Evolutionary conservation across 1,140 invertebrate genomes (phyloP).

Genomic region (Cepaea nemoralis): DNA sequence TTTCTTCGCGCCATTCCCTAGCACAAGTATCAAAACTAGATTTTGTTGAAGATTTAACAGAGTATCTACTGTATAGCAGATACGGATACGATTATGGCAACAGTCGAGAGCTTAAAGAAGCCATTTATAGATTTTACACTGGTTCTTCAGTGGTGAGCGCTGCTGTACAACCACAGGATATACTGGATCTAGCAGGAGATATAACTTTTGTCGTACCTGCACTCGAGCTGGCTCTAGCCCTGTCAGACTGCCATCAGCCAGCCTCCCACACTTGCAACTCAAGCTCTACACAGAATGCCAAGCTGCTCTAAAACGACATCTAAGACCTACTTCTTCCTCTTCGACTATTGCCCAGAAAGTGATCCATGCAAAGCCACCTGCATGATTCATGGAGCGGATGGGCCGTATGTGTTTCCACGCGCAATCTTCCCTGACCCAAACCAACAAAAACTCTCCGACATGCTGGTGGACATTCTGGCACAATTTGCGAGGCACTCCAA

Average conservation of each 20-base stretch:
- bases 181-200: conserved; percentile 17
- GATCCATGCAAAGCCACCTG: background rate
- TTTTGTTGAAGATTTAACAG: conserved; percentile 13
- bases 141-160: background rate
- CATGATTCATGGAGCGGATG: background rate
- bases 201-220: conserved; percentile 20
- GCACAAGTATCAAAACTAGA: background rate
- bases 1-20: conserved; percentile 6
- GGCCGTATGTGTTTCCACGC: conserved; percentile 8
- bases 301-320: background rate
- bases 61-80: background rate
- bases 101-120: background rate
- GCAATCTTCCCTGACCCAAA: background rate
- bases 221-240: conserved; percentile 5
- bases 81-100: background rate
- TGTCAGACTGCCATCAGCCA: background rate
- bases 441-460: conserved; percentile 16
- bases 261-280: background rate
- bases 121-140: conserved; percentile 24
- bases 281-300: background rate
- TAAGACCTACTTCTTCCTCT: conserved; percentile 10
- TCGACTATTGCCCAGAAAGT: conserved; percentile 31
- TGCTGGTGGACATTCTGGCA: conserved; percentile 14
- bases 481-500: conserved; percentile 23
- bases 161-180: background rate